These are phyloP conservation scores for Fistularia commersonii DNA, from an alignment of 2,797 vertebrate genomes.

Conservation along the genomic window DNA sequence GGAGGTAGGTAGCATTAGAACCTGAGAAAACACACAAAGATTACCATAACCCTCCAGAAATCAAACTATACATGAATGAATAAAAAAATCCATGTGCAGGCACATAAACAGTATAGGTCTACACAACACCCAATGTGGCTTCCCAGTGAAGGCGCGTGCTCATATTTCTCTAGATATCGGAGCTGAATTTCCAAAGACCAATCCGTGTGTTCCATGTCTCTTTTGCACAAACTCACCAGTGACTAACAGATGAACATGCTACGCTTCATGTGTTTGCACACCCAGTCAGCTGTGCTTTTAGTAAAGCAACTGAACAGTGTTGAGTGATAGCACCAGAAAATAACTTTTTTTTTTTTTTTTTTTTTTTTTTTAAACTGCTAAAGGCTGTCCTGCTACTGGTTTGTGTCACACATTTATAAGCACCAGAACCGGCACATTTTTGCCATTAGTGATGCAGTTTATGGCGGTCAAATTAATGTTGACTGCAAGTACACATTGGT, in stretches of 20 bases:
- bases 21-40: conserved; percentile 46
- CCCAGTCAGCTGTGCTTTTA: conserved; percentile 13
- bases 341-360: background rate
- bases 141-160: conserved; percentile 7
- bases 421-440: conserved; percentile 41
- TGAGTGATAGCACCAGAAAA: conserved; percentile 55
- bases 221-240: conserved; percentile 2
- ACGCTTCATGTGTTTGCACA: conserved; percentile 9
- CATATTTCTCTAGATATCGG: too few relatives aligned
- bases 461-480: background rate
- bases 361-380: background rate
- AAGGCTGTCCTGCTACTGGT: conserved; percentile 25
- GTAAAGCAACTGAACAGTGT: conserved; percentile 21
- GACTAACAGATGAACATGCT: conserved; percentile 23
- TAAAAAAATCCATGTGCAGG: conserved; percentile 36
- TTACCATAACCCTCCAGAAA: conserved; percentile 57
- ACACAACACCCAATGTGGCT: conserved; percentile 13
- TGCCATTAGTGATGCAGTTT: conserved; percentile 19
- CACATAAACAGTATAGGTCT: conserved; percentile 30
- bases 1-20: conserved; percentile 73
- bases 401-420: conserved; percentile 35
- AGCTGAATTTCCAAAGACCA: too few relatives aligned
- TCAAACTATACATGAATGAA: conserved; percentile 31
- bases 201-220: background rate
- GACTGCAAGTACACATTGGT: too few relatives aligned